Conservation (phyloP, 2,888 invertebrate genomes). For the Trichacis sp. region DNA sequence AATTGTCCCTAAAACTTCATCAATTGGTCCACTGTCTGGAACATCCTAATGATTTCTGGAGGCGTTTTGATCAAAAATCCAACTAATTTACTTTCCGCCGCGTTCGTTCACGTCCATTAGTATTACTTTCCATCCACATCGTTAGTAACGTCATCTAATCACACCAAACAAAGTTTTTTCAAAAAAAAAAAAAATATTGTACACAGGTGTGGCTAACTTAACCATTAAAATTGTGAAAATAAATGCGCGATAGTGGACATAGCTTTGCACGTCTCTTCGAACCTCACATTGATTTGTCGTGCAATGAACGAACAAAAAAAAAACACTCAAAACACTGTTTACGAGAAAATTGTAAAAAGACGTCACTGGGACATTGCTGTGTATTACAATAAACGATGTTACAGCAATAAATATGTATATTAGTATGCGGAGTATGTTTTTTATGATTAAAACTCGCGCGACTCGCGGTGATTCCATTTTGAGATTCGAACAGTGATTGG, state of each 20-base stretch:
- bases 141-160: conserved; percentile 33
- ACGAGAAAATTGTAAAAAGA: conserved; percentile 54
- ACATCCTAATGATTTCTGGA: conserved; percentile 67
- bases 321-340: conserved; percentile 26
- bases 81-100: conserved; percentile 15
- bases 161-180: conserved; percentile 21
- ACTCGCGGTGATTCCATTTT: conserved; percentile 65
- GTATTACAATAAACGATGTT: conserved; percentile 63
- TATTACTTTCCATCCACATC: conserved; percentile 49
- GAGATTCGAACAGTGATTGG: too few relatives aligned
- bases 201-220: conserved; percentile 8
- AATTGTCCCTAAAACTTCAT: conserved; percentile 41
- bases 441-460: conserved; percentile 48
- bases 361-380: conserved; percentile 57
- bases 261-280: conserved; percentile 32
- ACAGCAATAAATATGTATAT: conserved; percentile 68
- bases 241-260: conserved; percentile 22
- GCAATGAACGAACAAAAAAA: conserved; percentile 29
- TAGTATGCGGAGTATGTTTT: conserved; percentile 61
- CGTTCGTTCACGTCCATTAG: conserved; percentile 32
- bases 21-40: conserved; percentile 65
- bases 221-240: conserved; percentile 9
- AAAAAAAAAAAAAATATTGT: conserved; percentile 6
- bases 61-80: conserved; percentile 42
- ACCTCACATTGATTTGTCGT: conserved; percentile 32